Base-by-base conservation (phyloP, 2,888 invertebrate species). In the Halictus ligatus region DNA sequence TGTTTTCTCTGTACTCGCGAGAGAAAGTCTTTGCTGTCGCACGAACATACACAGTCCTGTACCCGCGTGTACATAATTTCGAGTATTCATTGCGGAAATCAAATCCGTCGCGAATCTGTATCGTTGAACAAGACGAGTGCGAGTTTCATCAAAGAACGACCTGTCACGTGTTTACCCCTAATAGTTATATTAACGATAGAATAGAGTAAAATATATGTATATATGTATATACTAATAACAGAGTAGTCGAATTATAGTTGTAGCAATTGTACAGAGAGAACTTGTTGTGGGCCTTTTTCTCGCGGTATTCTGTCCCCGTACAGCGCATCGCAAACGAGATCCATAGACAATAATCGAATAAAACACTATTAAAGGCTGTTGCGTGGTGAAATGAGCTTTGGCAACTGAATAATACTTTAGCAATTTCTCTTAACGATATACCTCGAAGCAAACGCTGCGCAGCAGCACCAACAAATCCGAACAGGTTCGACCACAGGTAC, bases 341-440 rank as follows among this genome's bases (percentile, higher is more conserved):
- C 54, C 54, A 54, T 54, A 54, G 21, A n/a, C 1, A 10, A 54
- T n/a, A 54, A n/a, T 54, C 54, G 54, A 54, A n/a, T 54, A 54
- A 54, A 54, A 54, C 10, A 10, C 54, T 54, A 54, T 3, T 54
- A 54, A 54, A 54, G 54, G 54, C 54, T 54, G 54, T 54, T 54
- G 54, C 54, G 54, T 54, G 54, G 54, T n/a, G 54, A 54, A n/a
- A 54, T n/a, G n/a, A 54, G 21, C 54, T n/a, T 54, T 54, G 54
- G 54, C 54, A 54, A 54, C 54, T n/a, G 54, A 54, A 54, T 54
- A 54, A 54, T 54, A 54, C 54, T 54, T 54, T 54, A 54, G 54
- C 54, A 54, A 54, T 54, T 54, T 54, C 54, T 54, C 54, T 54
- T 54, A 54, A 54, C 8, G 10, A 21, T 54, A 54, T n/a, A 50